Percentiles rank a stretch among this genome's conserved stretches.
Conservation (phyloP, 23 tunicate species). For the Clavelina lepadiformis region DNA sequence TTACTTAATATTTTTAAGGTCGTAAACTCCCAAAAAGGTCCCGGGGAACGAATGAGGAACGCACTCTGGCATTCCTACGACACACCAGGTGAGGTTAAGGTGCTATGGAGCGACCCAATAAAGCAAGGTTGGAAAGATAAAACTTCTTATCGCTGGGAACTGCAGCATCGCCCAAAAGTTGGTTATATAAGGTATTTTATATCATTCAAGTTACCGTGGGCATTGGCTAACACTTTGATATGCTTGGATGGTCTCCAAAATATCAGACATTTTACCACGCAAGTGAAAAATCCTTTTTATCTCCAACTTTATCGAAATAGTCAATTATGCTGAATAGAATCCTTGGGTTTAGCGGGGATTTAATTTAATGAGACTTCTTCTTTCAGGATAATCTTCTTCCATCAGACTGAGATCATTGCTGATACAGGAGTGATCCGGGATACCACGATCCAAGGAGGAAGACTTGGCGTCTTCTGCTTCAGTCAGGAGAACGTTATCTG, state of each 20-base stretch:
- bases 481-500: slow-evolving; percentile 91
- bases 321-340: too few relatives aligned
- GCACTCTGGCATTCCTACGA: slow-evolving; percentile 55
- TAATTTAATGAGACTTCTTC: neutral
- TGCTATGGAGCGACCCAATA: slow-evolving; percentile 48
- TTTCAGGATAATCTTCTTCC: slow-evolving; percentile 35
- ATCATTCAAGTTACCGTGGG: neutral
- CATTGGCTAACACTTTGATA: neutral
- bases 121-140: slow-evolving; percentile 53
- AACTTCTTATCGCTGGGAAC: slow-evolving; percentile 66
- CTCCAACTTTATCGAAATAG: too few relatives aligned
- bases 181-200: slow-evolving; percentile 36
- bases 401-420: slow-evolving; percentile 20
- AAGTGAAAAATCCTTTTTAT: neutral
- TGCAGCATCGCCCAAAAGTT: slow-evolving; percentile 52
- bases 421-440: slow-evolving; percentile 65
- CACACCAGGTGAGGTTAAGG: slow-evolving; percentile 49
- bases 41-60: slow-evolving; percentile 38
- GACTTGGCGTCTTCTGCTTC: slow-evolving; percentile 82
- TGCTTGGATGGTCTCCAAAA: neutral
- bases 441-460: slow-evolving; percentile 67
- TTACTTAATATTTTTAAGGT: slow-evolving; percentile 8
- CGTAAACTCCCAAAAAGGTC: slow-evolving; percentile 47
- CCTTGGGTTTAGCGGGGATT: neutral
- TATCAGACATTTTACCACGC: neutral